Percentiles rank a stretch among this genome's conserved stretches.
Evolutionary conservation across 2,113 vertebrate species (phyloP).

Genomic region (Camarhynchus parvulus): DNA sequence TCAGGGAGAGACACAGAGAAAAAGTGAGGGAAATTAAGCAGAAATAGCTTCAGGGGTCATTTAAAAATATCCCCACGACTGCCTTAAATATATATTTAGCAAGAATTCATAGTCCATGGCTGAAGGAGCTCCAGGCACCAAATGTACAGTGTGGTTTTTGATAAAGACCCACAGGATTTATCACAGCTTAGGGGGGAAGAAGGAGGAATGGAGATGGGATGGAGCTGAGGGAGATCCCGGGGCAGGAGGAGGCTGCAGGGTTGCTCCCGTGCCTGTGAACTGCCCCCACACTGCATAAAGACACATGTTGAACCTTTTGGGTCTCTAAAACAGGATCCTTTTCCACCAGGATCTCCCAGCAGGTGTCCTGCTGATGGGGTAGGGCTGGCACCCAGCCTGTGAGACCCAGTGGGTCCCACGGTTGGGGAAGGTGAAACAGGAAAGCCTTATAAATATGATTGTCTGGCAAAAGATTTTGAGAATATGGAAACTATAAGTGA

Average conservation of each 20-base stretch:
- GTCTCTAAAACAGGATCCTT: not conserved
- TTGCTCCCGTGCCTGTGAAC: rapidly evolving
- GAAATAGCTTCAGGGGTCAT: constrained; percentile 70
- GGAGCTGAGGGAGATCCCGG: not conserved
- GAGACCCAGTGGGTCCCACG: not conserved
- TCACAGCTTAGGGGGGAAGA: not conserved
- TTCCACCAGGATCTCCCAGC: not conserved
- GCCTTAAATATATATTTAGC: constrained; percentile 50
- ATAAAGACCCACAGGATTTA: not conserved
- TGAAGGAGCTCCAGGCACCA: constrained; percentile 48
- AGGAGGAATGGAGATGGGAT: not conserved
- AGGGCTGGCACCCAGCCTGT: not conserved
- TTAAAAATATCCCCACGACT: constrained; percentile 63
- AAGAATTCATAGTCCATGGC: constrained; percentile 30
- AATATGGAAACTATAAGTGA: too few relatives aligned
- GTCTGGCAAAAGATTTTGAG: too few relatives aligned
- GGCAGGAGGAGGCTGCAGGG: not conserved
- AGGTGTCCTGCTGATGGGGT: not conserved
- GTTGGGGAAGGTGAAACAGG: too few relatives aligned
- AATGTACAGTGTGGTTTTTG: not conserved
- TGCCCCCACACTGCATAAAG: not conserved
- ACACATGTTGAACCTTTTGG: not conserved
- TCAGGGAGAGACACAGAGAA: not conserved
- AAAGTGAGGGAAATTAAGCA: constrained; percentile 58
- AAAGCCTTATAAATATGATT: too few relatives aligned